phyloP scores from a whole-genome alignment of 2,888 invertebrate species.

The Hydriomena furcata region DNA sequence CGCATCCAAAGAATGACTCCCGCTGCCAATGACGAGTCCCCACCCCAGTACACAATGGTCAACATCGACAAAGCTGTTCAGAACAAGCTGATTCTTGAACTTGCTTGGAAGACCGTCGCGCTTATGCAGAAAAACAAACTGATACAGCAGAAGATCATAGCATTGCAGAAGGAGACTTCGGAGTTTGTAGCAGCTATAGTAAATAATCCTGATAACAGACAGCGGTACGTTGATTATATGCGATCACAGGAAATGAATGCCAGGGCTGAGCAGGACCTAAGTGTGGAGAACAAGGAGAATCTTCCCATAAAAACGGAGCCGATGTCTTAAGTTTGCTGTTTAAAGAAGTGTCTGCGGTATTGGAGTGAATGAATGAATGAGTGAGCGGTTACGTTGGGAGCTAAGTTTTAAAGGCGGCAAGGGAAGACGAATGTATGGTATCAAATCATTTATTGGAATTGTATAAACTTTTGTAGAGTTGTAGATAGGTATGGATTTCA shows the following conservation, averaged over 20 bases:
- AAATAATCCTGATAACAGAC: slow-evolving; percentile 76
- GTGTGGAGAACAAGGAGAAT: slow-evolving; percentile 38
- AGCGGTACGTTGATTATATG: slow-evolving; percentile 60
- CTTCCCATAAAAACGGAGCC: slow-evolving; percentile 52
- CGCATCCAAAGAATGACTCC: slow-evolving; percentile 53
- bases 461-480: too few species aligned
- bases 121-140: slow-evolving; percentile 85
- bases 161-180: slow-evolving; percentile 84
- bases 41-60: slow-evolving; percentile 37
- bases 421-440: too few species aligned
- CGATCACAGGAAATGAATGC: slow-evolving; percentile 5
- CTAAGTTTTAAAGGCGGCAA: slow-evolving; percentile 1
- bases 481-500: too few species aligned
- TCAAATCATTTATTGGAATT: too few species aligned
- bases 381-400: slow-evolving; percentile 4
- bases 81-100: slow-evolving; percentile 81
- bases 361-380: slow-evolving; percentile 31
- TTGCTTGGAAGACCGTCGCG: slow-evolving; percentile 85
- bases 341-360: too few species aligned
- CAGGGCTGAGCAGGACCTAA: slow-evolving; percentile 17
- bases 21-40: slow-evolving; percentile 39
- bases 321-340: too few species aligned
- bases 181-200: slow-evolving; percentile 84
- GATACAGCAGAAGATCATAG: slow-evolving; percentile 84
- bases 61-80: slow-evolving; percentile 58